Evolutionary conservation across 2,888 invertebrate species (phyloP).

Genomic region (Trissolcus japonicus): DNA sequence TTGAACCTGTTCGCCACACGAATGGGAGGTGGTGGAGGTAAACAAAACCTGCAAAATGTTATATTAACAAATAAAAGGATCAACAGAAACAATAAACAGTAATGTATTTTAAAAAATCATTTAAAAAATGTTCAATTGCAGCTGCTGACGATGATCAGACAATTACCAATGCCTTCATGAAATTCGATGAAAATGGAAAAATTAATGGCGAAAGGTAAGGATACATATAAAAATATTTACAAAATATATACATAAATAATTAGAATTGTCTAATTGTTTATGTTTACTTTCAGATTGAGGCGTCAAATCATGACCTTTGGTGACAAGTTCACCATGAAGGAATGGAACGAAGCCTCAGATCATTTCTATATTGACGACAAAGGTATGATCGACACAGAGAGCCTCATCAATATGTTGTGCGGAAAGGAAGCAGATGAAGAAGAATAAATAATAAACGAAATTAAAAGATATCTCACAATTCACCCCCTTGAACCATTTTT

Average conservation of each 20-base stretch:
- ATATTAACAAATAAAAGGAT: not conserved
- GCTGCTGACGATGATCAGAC: slow-evolving; percentile 72
- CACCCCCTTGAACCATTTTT: slow-evolving; percentile 1
- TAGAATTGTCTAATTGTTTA: too few relatives aligned
- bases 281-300: slow-evolving; percentile 19
- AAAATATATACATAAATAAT: too few relatives aligned
- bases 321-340: slow-evolving; percentile 26
- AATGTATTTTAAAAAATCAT: not conserved
- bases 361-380: slow-evolving; percentile 30
- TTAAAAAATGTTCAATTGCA: slow-evolving; percentile 52
- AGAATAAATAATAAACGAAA: not conserved
- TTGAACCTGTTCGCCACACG: slow-evolving; percentile 93
- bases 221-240: slow-evolving; percentile 4
- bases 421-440: slow-evolving; percentile 17
- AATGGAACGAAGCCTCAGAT: slow-evolving; percentile 30
- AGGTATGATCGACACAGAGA: slow-evolving; percentile 34
- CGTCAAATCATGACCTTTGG: slow-evolving; percentile 21
- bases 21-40: slow-evolving; percentile 85
- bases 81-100: not conserved
- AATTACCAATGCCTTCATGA: slow-evolving; percentile 33
- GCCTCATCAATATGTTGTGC: slow-evolving; percentile 27
- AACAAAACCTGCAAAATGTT: not conserved
- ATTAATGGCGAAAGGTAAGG: slow-evolving; percentile 40
- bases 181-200: slow-evolving; percentile 38
- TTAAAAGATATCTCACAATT: not conserved